Evolutionary conservation across 2,888 invertebrate genomes (phyloP).

Genomic region (Coenonympha glycerion): DNA sequence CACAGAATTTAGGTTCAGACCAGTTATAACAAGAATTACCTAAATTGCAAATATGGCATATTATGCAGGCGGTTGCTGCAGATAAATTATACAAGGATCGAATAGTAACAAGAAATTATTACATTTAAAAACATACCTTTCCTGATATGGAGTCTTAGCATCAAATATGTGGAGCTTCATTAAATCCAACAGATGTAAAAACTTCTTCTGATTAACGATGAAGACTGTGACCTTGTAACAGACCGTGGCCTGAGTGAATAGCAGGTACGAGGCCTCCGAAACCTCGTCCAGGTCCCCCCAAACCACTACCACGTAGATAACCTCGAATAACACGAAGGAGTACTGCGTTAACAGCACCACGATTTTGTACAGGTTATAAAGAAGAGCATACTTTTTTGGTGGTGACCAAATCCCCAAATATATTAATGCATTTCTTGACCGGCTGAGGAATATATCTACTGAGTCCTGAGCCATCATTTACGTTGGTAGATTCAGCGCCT

Average conservation of each 20-base stretch:
- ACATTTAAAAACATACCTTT: conserved; percentile 48
- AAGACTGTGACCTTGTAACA: conserved; percentile 58
- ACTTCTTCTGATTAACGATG: conserved; percentile 41
- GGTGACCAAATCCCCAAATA: conserved; percentile 52
- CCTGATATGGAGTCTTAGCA: conserved; percentile 40
- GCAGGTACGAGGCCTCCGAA: conserved; percentile 54
- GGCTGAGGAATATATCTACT: conserved; percentile 41
- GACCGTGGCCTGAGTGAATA: conserved; percentile 59
- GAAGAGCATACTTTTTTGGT: conserved; percentile 32
- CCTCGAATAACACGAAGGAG: conserved; percentile 52
- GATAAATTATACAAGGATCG: too few relatives aligned
- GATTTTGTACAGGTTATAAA: conserved; percentile 40
- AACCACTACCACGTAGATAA: conserved; percentile 50
- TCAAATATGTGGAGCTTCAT: conserved; percentile 48
- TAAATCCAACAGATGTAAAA: conserved; percentile 38
- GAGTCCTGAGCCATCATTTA: conserved; percentile 37
- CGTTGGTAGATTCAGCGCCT: too few relatives aligned
- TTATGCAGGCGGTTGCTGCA: too few relatives aligned
- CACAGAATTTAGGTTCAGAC: too few relatives aligned
- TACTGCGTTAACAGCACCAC: conserved; percentile 49
- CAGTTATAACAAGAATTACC: too few relatives aligned
- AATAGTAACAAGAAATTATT: too few relatives aligned
- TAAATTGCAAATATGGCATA: too few relatives aligned
- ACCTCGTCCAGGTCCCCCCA: conserved; percentile 59
- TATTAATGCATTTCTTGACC: conserved; percentile 44